Conservation (phyloP, 2,797 vertebrate genomes). For the Heliangelus exortis region DNA sequence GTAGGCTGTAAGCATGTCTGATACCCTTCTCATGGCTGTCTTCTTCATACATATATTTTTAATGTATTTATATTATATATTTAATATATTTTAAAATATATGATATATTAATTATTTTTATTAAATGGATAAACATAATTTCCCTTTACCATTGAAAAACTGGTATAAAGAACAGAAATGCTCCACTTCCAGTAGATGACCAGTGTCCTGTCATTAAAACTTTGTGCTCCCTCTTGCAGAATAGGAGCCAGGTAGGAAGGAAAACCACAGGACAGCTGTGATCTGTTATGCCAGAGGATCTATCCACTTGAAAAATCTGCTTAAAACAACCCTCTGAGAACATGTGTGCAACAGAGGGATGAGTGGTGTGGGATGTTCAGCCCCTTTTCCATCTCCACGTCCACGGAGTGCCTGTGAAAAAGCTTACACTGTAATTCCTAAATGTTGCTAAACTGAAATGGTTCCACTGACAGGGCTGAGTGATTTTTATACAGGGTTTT, state of each 20-base stretch:
- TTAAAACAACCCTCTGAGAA: not conserved
- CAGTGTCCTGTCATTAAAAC: not conserved
- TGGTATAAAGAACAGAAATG: not conserved
- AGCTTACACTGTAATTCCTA: not conserved
- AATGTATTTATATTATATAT: too few relatives aligned
- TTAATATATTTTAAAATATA: too few relatives aligned
- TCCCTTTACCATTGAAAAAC: not conserved
- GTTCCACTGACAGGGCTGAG: not conserved
- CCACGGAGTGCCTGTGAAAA: fast-evolving
- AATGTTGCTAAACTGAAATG: not conserved
- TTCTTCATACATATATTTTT: too few relatives aligned
- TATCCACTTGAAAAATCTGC: not conserved
- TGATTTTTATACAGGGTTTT: slow-evolving; percentile 1
- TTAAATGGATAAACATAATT: not conserved
- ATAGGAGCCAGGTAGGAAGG: fast-evolving
- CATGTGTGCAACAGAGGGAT: not conserved
- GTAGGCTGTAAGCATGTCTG: too few relatives aligned
- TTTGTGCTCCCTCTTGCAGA: not conserved
- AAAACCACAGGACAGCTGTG: not conserved
- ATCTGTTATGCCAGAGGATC: not conserved
- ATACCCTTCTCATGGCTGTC: too few relatives aligned
- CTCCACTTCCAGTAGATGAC: not conserved
- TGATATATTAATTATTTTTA: not conserved
- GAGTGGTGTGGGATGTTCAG: fast-evolving
- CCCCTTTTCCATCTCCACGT: not conserved